These are phyloP conservation scores for Ammodramus savannarum DNA, from an alignment of 2,113 vertebrate genomes.

Conservation along the genomic window DNA sequence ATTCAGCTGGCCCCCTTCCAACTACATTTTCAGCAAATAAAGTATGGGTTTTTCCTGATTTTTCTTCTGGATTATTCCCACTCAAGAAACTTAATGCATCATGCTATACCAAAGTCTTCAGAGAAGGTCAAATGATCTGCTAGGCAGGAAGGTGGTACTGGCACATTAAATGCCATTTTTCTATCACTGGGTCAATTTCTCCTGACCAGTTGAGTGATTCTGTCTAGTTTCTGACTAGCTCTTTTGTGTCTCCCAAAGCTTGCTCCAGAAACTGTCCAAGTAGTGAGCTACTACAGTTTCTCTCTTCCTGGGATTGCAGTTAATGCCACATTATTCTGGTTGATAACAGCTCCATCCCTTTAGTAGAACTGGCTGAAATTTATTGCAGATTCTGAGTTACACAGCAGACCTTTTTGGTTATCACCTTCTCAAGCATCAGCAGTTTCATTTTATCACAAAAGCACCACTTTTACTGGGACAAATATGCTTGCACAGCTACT, in stretches of 20 bases:
- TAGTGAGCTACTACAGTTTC: background rate
- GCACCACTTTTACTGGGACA: background rate
- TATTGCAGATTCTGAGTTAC: background rate
- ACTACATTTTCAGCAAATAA: background rate
- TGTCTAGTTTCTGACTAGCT: background rate
- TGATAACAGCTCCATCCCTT: background rate
- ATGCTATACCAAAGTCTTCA: background rate
- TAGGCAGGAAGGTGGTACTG: background rate
- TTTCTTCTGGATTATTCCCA: background rate
- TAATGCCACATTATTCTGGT: background rate
- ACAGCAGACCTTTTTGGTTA: background rate
- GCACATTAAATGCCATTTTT: background rate
- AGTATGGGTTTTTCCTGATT: accelerated
- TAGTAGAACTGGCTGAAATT: background rate
- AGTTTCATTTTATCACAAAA: background rate
- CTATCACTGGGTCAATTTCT: background rate
- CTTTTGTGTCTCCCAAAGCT: background rate
- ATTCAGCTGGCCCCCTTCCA: background rate
- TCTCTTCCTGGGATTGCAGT: background rate
- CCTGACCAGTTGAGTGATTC: background rate
- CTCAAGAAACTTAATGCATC: background rate
- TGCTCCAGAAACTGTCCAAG: background rate
- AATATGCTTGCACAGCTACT: background rate
- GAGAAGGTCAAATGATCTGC: background rate
- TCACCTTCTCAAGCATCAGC: background rate